These are phyloP conservation scores for Pithecia hirsuta DNA, from an alignment of 2,797 vertebrate species.

Conservation along the genomic window DNA sequence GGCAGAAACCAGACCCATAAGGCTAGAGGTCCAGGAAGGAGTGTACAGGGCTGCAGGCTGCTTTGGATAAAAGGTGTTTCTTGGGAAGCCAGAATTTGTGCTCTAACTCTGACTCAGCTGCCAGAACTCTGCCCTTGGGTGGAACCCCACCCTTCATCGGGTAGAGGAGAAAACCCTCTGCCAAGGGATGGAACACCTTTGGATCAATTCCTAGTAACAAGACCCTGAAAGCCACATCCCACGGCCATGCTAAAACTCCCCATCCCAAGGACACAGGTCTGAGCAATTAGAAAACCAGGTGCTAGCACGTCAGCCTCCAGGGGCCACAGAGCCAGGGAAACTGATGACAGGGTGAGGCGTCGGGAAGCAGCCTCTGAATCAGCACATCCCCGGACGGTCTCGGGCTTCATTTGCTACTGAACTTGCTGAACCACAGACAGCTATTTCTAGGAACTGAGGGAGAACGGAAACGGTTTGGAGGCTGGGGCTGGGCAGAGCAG, in stretches of 20 bases:
- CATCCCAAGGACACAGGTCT: background rate
- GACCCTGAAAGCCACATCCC: background rate
- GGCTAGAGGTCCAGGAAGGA: background rate
- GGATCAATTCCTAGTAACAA: background rate
- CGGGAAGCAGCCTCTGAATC: background rate
- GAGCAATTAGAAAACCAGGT: background rate
- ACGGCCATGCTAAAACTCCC: rapidly evolving
- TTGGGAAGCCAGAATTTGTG: background rate
- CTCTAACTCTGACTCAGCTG: background rate
- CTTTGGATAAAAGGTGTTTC: background rate
- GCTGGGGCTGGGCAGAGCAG: background rate
- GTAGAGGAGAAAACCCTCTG: background rate
- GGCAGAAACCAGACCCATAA: background rate
- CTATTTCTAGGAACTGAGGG: background rate
- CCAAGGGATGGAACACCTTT: rapidly evolving
- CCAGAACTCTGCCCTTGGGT: background rate
- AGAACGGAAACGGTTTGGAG: background rate
- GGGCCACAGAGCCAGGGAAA: background rate
- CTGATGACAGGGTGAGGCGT: background rate
- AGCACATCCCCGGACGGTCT: background rate
- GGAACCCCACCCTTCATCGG: background rate
- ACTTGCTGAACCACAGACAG: background rate
- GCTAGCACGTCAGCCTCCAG: background rate
- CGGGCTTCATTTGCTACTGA: background rate
- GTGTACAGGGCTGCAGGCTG: background rate